Conservation (phyloP, 2,113 vertebrate genomes). For the Pimephales promelas region DNA sequence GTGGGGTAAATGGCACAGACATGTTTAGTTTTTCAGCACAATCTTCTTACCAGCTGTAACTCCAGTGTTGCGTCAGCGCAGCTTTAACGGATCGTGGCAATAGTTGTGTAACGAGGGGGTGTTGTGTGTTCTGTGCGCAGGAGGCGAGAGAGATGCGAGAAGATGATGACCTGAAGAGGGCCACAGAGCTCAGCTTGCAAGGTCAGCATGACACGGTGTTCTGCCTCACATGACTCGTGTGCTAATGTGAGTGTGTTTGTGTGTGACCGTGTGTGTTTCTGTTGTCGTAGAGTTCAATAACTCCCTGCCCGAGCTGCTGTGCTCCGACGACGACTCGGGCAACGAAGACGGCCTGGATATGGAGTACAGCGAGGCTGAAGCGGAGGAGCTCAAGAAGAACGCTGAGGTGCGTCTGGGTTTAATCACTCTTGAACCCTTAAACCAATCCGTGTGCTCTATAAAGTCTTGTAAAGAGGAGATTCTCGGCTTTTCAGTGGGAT, state of each 20-base stretch:
- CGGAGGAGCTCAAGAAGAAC: constrained; percentile 91
- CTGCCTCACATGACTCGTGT: neutral
- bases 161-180: constrained; percentile 96
- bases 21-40: neutral
- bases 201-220: constrained; percentile 70
- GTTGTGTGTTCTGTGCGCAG: no score
- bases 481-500: no score
- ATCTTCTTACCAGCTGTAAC: neutral
- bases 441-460: no score
- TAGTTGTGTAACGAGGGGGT: no score
- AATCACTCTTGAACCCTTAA: no score
- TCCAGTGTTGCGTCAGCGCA: neutral
- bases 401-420: constrained; percentile 83
- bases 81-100: neutral
- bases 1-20: neutral
- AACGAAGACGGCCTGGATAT: constrained; percentile 95
- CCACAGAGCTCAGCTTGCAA: constrained; percentile 97
- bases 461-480: no score
- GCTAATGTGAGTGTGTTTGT: neutral
- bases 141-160: constrained; percentile 96
- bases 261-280: neutral
- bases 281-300: constrained; percentile 89
- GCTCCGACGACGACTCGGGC: constrained; percentile 97
- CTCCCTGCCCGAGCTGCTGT: constrained; percentile 87
- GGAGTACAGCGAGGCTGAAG: constrained; percentile 93